Base-by-base conservation (phyloP, 2,797 vertebrate species). In the Gymnothorax reevesii region DNA sequence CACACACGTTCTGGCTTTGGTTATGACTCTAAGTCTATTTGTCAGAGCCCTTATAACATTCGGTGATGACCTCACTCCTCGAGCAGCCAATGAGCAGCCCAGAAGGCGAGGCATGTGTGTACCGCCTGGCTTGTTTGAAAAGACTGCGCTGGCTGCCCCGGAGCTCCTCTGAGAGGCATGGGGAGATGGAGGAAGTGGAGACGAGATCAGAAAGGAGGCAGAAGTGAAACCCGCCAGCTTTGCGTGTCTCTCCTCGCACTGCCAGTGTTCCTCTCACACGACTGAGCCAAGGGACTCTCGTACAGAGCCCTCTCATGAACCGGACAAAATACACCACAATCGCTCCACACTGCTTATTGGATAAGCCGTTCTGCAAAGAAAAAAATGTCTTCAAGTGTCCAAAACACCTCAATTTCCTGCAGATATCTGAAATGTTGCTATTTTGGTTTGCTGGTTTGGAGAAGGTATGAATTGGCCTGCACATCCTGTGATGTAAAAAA, bases 41-140 rank as follows among this genome's bases (percentile, higher is more conserved):
- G 94, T 95, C 94, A 94, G 93, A 94, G 94, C 94, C 92, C 95
- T 96, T 96, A 95, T 96, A 96, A 90, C 88, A 83, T 93, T 93
- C 93, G 91, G 92, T 87, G 90, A 91, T 96, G 96, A 96, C 96
- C 95, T 97, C 96, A 97, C 88, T 84, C 92, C 84, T 90, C 82
- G 88, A 89, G 93, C 92, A 95, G 93, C 96, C 96, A 96, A 96
- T 96, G 91, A 94, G 91, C 88, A 71, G 87, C 83, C 83, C 73
- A 71, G 90, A 88, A 88, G 89, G 7, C 83, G 88, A 92, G 92
- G 88, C 91, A 92, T 91, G 91, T 92, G 89, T 90, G 90, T 87
- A 93, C 93, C 93, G 88, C 88, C 1, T 54, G 90, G 90, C 91
- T 92, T 94, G 33, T 94, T 93, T 69, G 93, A 95, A 94, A 93